Evolutionary conservation across 2,888 invertebrate genomes (phyloP).

Genomic region (Tipula unca): DNA sequence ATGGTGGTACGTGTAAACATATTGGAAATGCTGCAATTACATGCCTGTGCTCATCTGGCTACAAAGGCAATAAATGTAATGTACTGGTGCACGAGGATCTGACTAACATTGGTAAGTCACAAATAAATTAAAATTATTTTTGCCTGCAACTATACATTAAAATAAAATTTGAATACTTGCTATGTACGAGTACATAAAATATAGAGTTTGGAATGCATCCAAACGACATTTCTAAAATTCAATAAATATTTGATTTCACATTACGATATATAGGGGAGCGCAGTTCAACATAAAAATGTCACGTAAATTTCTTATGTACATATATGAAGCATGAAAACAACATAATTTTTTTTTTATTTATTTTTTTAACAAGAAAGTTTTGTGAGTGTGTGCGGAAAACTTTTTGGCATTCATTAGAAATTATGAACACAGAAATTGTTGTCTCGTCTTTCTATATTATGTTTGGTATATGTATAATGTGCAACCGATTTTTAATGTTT

Average conservation of each 20-base stretch:
- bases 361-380: background rate
- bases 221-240: background rate
- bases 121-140: background rate
- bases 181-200: too few species aligned
- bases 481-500: background rate
- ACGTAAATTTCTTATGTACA: background rate
- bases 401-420: conserved; percentile 3
- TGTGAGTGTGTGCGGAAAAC: background rate
- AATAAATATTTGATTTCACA: conserved; percentile 1
- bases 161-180: too few species aligned
- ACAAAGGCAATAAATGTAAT: conserved; percentile 62
- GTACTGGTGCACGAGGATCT: conserved; percentile 44
- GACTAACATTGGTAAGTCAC: conserved; percentile 36
- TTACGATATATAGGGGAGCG: background rate
- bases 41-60: conserved; percentile 59
- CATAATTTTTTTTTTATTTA: background rate
- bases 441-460: background rate
- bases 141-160: too few species aligned
- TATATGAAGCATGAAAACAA: background rate
- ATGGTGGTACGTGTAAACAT: conserved; percentile 77
- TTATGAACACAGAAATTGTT: background rate
- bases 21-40: conserved; percentile 67
- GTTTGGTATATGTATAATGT: background rate
- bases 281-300: background rate
- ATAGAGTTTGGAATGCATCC: background rate